Conservation (phyloP, 2,113 vertebrate species). For the Rhea americana region DNA sequence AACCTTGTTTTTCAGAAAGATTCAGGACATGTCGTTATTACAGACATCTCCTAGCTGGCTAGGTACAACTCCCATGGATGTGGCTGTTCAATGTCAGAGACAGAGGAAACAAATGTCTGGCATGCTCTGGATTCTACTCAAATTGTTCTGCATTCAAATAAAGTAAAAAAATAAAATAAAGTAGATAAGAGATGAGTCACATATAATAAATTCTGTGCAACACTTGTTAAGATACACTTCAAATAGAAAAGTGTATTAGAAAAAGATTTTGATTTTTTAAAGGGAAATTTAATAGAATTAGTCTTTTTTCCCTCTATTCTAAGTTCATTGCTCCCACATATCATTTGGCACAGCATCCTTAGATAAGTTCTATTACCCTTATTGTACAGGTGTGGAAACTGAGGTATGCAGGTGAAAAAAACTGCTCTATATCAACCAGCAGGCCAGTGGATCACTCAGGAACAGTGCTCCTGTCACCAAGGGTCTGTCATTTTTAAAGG, state of each 20-base stretch:
- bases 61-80: neutral
- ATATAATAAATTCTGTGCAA: neutral
- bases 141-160: neutral
- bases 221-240: neutral
- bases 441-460: neutral
- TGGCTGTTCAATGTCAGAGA: constrained; percentile 11
- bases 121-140: constrained; percentile 24
- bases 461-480: neutral
- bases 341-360: neutral
- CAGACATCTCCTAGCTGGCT: neutral
- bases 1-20: constrained; percentile 14
- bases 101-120: constrained; percentile 9
- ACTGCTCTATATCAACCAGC: neutral
- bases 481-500: neutral
- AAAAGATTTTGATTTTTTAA: neutral
- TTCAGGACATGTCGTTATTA: neutral
- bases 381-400: neutral
- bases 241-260: neutral
- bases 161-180: neutral
- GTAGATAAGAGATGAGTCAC: neutral
- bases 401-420: neutral
- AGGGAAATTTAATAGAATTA: neutral
- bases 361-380: neutral
- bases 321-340: neutral
- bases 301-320: neutral